phyloP scores from a whole-genome alignment of 2,888 invertebrate genomes.

The Heteromyza rotundicornis region DNA sequence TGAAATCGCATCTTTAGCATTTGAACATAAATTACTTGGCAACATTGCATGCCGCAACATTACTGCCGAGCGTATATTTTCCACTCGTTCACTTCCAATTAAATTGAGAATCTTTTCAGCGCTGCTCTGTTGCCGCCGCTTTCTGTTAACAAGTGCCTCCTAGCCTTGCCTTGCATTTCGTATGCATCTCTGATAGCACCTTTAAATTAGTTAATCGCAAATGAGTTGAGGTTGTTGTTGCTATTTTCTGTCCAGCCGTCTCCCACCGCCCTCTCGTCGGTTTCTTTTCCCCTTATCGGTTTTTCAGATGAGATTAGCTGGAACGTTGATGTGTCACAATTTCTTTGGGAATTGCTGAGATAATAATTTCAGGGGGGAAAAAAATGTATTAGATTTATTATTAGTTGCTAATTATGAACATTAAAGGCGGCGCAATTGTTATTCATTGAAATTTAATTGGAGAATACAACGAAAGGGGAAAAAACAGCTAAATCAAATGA shows the following conservation, averaged over 20 bases:
- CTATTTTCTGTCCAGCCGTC: no score
- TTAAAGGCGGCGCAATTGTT: no score
- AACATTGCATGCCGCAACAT: not conserved
- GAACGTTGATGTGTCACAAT: conserved; percentile 20
- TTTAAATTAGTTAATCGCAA: conserved; percentile 26
- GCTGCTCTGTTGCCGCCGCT: not conserved
- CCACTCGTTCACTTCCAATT: conserved; percentile 12
- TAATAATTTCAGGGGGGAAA: no score
- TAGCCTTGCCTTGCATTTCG: conserved; percentile 13
- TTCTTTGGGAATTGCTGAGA: conserved; percentile 7
- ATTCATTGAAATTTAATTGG: no score
- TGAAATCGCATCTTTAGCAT: not conserved
- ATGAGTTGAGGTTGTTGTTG: conserved; percentile 11
- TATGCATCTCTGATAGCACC: conserved; percentile 28
- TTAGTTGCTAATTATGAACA: no score
- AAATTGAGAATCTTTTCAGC: not conserved
- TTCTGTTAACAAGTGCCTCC: conserved; percentile 23
- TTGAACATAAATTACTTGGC: not conserved
- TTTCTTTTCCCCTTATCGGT: no score
- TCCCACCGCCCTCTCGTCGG: no score
- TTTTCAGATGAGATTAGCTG: conserved; percentile 16
- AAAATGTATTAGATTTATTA: no score
- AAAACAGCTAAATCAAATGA: no score
- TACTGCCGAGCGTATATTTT: no score
- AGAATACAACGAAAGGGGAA: no score